phyloP scores from a whole-genome alignment of 1,140 invertebrate genomes.

The Cecropterus lyciades region DNA sequence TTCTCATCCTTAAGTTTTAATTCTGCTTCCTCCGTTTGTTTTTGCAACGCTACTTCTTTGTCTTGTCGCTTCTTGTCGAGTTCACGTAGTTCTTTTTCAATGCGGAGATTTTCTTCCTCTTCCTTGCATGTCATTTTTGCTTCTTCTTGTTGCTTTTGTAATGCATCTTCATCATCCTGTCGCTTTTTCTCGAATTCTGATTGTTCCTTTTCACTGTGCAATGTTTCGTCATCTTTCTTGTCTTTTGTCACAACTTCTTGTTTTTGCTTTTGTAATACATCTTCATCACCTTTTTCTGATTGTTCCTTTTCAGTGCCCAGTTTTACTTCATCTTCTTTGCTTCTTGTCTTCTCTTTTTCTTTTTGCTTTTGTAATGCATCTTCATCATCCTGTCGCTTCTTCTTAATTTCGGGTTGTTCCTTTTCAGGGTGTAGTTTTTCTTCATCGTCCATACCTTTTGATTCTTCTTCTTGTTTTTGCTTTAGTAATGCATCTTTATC shows the following conservation, averaged over 20 bases:
- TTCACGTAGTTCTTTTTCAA: slow-evolving; percentile 1
- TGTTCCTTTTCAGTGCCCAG: neutral
- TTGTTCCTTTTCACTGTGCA: neutral
- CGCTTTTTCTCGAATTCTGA: neutral
- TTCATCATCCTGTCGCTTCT: neutral
- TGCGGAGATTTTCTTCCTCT: neutral
- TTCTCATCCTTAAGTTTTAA: neutral
- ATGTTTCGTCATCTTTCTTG: too few relatives aligned
- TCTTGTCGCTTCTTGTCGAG: neutral
- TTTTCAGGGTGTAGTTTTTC: too few relatives aligned
- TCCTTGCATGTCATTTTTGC: neutral
- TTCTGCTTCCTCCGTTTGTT: neutral
- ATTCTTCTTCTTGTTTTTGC: too few relatives aligned
- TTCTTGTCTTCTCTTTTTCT: neutral
- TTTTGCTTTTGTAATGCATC: neutral
- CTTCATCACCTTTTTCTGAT: neutral
- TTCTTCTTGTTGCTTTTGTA: neutral
- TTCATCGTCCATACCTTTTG: too few relatives aligned
- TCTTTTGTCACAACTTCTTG: too few relatives aligned
- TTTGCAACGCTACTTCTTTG: neutral
- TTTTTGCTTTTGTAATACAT: too few relatives aligned
- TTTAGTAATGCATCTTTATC: too few relatives aligned
- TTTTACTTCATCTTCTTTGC: neutral
- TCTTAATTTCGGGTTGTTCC: neutral
- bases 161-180: neutral